phyloP scores from a whole-genome alignment of 2,888 invertebrate species.

The Drosophila maculinotata region DNA sequence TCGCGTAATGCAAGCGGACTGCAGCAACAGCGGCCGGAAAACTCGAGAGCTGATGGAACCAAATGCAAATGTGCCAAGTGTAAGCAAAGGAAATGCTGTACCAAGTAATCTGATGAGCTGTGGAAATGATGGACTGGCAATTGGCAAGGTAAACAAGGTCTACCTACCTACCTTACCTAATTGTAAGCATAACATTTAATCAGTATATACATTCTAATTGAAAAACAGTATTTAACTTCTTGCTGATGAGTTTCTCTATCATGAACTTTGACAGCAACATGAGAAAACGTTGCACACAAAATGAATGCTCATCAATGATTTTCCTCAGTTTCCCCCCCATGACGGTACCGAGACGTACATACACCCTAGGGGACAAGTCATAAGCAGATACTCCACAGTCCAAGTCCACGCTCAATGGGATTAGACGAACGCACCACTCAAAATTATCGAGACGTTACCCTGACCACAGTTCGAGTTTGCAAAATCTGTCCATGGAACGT shows the following conservation, averaged over 20 bases:
- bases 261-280: background rate
- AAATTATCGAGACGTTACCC: conserved; percentile 15
- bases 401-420: background rate
- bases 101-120: background rate
- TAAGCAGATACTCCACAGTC: too few relatives aligned
- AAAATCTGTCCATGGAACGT: too few relatives aligned
- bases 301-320: background rate
- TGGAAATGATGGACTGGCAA: background rate
- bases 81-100: background rate
- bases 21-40: too few relatives aligned
- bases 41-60: too few relatives aligned
- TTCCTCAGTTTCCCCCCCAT: background rate
- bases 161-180: too few relatives aligned
- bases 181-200: too few relatives aligned
- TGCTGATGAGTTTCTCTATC: too few relatives aligned
- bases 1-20: background rate
- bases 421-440: conserved; percentile 4
- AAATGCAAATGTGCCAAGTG: conserved; percentile 7
- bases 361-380: background rate
- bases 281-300: background rate
- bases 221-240: too few relatives aligned
- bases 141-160: background rate
- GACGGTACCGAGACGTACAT: too few relatives aligned
- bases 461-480: background rate
- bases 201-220: too few relatives aligned